A percentile compares a stretch with the other conserved stretches of the same genome.
Conservation (phyloP, 2,113 vertebrate genomes). For the Malurus melanocephalus region DNA sequence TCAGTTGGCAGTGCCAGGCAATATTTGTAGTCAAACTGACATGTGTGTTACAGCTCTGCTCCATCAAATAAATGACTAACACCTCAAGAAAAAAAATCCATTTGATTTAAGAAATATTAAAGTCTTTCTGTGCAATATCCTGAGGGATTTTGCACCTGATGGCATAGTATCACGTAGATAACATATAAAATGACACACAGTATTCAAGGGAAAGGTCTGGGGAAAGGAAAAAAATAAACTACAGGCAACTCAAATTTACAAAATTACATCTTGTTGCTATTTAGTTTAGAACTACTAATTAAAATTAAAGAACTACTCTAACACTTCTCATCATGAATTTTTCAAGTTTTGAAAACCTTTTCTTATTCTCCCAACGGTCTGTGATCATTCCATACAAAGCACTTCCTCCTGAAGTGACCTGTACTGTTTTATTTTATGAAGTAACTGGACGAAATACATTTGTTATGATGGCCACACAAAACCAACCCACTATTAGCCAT, state of each 20-base stretch:
- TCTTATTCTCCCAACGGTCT: background rate
- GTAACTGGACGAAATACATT: background rate
- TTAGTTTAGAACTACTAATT: background rate
- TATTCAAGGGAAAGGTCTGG: background rate
- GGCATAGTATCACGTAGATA: background rate
- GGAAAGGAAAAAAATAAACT: background rate
- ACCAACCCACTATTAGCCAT: background rate
- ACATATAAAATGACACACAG: background rate
- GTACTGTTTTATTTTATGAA: background rate
- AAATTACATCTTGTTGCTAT: background rate
- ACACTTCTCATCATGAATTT: background rate
- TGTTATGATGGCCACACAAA: background rate
- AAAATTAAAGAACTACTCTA: background rate
- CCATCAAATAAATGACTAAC: background rate
- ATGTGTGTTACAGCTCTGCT: background rate
- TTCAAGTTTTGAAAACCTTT: background rate
- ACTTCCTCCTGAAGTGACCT: background rate
- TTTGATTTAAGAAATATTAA: background rate
- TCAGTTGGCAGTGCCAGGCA: background rate
- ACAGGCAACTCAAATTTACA: background rate
- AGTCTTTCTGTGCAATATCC: background rate
- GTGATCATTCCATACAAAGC: background rate
- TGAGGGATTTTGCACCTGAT: background rate
- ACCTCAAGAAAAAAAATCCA: background rate
- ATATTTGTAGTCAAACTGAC: background rate